Conservation (phyloP, 2,888 invertebrate genomes). For the Drosophila anomalata region DNA sequence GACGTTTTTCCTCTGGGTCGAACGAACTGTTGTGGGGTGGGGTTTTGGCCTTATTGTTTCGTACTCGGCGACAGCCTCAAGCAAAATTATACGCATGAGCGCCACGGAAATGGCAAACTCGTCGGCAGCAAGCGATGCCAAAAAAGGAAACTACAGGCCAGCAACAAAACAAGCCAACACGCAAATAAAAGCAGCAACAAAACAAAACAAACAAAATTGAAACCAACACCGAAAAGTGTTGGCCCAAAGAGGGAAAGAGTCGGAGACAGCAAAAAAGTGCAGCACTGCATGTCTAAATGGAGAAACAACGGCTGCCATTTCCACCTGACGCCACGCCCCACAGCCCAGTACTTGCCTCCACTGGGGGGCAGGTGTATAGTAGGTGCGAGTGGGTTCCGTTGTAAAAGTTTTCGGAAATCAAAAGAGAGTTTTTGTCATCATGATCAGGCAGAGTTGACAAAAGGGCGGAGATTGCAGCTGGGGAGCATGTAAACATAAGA, state of each 20-base stretch:
- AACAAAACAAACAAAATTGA: conserved; percentile 73
- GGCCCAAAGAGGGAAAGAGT: conserved; percentile 28
- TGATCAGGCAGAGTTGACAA: conserved; percentile 18
- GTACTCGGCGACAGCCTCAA: conserved; percentile 73
- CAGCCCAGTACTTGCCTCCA: conserved; percentile 26
- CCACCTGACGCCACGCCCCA: conserved; percentile 49
- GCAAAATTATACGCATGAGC: conserved; percentile 79
- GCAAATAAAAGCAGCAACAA: conserved; percentile 61
- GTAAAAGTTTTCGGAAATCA: conserved; percentile 46
- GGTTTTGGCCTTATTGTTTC: conserved; percentile 64
- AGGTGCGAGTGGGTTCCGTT: conserved; percentile 28
- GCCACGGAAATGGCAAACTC: conserved; percentile 79
- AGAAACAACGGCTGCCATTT: conserved; percentile 49
- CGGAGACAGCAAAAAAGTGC: conserved; percentile 43
- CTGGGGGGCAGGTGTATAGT: not conserved
- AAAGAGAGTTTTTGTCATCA: conserved; percentile 40
- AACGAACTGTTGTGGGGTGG: not conserved
- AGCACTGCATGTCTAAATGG: conserved; percentile 49
- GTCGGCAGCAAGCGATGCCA: conserved; percentile 52
- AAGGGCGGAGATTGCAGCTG: not conserved
- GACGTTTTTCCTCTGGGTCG: conserved; percentile 28
- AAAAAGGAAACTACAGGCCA: conserved; percentile 59
- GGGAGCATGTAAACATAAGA: not conserved
- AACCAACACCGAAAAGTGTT: conserved; percentile 73
- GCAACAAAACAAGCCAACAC: conserved; percentile 41